These are phyloP conservation scores for Scolopax rusticola DNA, from an alignment of 2,797 vertebrate genomes.

Conservation along the genomic window DNA sequence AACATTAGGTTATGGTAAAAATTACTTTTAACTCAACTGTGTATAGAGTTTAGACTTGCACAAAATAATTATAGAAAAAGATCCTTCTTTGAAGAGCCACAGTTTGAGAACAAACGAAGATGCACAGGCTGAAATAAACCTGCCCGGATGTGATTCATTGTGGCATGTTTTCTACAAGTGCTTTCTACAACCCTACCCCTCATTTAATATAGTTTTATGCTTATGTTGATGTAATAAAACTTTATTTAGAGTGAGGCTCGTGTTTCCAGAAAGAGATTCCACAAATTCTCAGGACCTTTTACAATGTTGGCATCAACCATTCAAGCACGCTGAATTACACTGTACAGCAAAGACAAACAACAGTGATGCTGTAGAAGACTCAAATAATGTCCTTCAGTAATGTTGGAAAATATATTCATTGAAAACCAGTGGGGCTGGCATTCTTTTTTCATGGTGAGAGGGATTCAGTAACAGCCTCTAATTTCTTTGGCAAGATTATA, in stretches of 20 bases:
- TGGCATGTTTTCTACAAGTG: background rate
- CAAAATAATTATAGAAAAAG: background rate
- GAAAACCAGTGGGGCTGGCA: background rate
- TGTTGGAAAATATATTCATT: background rate
- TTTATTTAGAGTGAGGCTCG: background rate
- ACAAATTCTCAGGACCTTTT: background rate
- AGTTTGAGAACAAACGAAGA: background rate
- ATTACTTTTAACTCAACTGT: background rate
- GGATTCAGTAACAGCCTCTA: background rate
- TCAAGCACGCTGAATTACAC: background rate
- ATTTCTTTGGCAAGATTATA: background rate
- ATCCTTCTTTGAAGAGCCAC: background rate
- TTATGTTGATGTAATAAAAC: background rate
- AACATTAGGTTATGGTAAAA: background rate
- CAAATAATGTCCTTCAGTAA: conserved; percentile 37
- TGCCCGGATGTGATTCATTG: background rate
- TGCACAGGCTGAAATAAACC: background rate
- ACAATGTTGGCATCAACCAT: background rate
- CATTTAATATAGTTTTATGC: background rate
- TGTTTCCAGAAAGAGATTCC: background rate
- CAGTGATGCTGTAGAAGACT: background rate
- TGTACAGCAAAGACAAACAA: background rate
- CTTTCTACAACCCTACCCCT: background rate
- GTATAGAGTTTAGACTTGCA: background rate
- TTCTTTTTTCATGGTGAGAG: background rate